Conservation (phyloP, 1,140 invertebrate species). For the Andrena cerasifolii region DNA sequence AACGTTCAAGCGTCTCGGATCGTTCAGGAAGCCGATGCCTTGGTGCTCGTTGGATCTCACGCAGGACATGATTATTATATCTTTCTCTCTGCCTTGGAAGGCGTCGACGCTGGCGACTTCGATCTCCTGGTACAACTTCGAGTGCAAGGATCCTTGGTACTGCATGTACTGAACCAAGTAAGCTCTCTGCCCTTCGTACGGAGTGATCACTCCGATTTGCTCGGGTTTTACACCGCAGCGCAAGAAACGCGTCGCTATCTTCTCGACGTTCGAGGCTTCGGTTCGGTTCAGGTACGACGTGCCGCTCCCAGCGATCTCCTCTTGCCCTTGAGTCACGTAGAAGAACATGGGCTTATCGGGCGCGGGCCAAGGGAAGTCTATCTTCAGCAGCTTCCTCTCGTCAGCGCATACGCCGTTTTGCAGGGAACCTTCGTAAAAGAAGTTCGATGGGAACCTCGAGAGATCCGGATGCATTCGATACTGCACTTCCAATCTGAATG, state of each 20-base stretch:
- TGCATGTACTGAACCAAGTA: constrained; percentile 99
- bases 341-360: constrained; percentile 99
- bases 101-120: constrained; percentile 99
- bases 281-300: constrained; percentile 99
- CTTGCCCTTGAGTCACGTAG: constrained; percentile 98
- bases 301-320: constrained; percentile 99
- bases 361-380: constrained; percentile 99
- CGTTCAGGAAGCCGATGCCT: constrained; percentile 98
- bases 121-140: constrained; percentile 99
- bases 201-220: constrained; percentile 99
- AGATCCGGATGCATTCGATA: constrained; percentile 99
- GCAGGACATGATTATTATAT: constrained; percentile 99
- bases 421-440: constrained; percentile 99
- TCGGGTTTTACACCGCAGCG: constrained; percentile 98
- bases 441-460: constrained; percentile 98
- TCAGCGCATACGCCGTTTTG: constrained; percentile 99
- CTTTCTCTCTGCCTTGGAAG: constrained; percentile 98
- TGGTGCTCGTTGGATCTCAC: constrained; percentile 96
- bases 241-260: constrained; percentile 96
- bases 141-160: constrained; percentile 97
- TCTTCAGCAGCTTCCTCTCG: constrained; percentile 93
- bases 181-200: constrained; percentile 99
- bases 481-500: constrained; percentile 98
- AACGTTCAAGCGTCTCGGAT: constrained; percentile 98
- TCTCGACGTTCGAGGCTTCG: constrained; percentile 99